These are phyloP conservation scores for Radopholus similis DNA, from an alignment of 1,140 invertebrate species.

Conservation along the genomic window DNA sequence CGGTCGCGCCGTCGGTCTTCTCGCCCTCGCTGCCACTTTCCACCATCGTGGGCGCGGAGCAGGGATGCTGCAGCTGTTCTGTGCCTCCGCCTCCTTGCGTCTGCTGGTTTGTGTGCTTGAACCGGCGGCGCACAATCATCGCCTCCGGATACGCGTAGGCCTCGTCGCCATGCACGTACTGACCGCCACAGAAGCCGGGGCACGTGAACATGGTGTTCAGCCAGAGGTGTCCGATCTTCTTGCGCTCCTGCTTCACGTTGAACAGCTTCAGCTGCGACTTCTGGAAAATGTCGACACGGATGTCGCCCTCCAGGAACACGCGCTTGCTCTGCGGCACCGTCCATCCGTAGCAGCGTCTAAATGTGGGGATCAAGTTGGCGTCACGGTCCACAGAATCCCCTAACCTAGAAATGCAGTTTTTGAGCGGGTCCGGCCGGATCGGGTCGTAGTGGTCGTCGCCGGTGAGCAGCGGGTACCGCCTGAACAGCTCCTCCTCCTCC, in stretches of 20 bases:
- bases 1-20: not conserved
- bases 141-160: conserved; percentile 38
- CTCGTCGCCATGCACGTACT: conserved; percentile 53
- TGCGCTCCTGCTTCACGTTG: conserved; percentile 40
- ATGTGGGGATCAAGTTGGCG: not conserved
- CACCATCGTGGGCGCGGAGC: not conserved
- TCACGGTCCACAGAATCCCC: not conserved
- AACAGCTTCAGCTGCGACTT: conserved; percentile 33
- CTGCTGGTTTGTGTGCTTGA: not conserved
- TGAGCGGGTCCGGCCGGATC: not conserved
- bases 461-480: conserved; percentile 20
- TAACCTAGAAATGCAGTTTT: conserved; percentile 43
- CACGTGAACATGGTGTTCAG: conserved; percentile 60
- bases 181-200: conserved; percentile 39
- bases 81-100: not conserved
- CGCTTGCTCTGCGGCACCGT: conserved; percentile 45
- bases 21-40: not conserved
- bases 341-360: conserved; percentile 55
- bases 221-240: conserved; percentile 57
- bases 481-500: conserved; percentile 37
- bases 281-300: conserved; percentile 49
- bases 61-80: not conserved
- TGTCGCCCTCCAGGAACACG: conserved; percentile 58
- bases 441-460: conserved; percentile 45
- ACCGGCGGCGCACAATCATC: conserved; percentile 27